Evolutionary conservation across 2,888 invertebrate species (phyloP), one percentile per base, ranked within the genome.

Genomic region (Monopis laevigella): DNA sequence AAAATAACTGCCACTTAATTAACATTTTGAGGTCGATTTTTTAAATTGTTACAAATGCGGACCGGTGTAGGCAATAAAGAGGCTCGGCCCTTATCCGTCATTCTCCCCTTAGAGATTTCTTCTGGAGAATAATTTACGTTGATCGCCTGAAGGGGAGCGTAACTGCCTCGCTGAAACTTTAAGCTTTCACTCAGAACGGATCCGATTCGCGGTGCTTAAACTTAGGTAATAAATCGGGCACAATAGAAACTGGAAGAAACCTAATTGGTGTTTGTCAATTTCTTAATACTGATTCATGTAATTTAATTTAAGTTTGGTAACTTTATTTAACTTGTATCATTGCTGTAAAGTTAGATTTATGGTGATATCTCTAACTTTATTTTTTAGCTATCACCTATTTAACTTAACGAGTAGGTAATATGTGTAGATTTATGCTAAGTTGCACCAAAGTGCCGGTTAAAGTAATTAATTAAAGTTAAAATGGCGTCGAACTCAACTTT

Each of bases 101-200:
- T 74, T 70, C 72, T 67, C 70, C 68, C 78, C 78, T 73, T 66
- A 53, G 77, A 75, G 75, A 75, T 77, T 77, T 75, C 75, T 77
- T 77, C 73, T 69, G 64, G 67, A 65, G 74, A 74, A 75, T 80
- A 80, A 78, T 80, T 80, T 74, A 80, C 78, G 75, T 72, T 72
- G 78, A 77, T 78, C 78, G 75, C 62, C 65, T 59, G 67, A 71
- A 70, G 75, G 75, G 75, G 72, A 72, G 67, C 68, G 73, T 70
- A 72, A 77, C 74, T 75, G 74, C 75, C 71, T 73, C 64, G 71
- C 69, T 73, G 74, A 77, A 78, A 77, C 77, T 78, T 78, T 75
- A 75, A 77, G 77, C 75, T 73, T 74, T 71, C 72, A 69, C 68
- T 74, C 70, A 70, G 67, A 67, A 66, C 62, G 62, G 66, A 63